Evolutionary conservation across 2,888 invertebrate species (phyloP).

Genomic region (Hololepta plana): DNA sequence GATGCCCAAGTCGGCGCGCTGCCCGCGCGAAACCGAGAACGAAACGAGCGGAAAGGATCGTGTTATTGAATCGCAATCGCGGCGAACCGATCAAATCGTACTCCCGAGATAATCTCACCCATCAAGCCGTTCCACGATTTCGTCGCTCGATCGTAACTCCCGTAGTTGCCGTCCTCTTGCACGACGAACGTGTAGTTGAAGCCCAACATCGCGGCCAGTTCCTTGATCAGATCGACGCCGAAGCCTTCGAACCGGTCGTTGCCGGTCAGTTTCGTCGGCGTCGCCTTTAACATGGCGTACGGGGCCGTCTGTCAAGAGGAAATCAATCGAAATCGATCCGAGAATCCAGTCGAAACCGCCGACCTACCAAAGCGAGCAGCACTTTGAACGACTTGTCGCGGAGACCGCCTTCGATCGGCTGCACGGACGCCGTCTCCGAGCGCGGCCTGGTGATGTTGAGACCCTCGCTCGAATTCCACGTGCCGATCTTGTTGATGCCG

Average conservation of each 20-base stretch:
- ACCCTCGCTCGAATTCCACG: slow-evolving; percentile 46
- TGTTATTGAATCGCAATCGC: too few relatives aligned
- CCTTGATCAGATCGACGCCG: slow-evolving; percentile 71
- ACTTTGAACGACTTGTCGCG: slow-evolving; percentile 55
- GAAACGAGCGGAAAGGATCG: background rate
- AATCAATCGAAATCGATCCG: slow-evolving; percentile 9
- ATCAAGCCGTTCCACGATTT: slow-evolving; percentile 62
- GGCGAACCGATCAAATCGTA: slow-evolving; percentile 26
- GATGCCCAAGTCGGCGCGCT: slow-evolving; percentile 83
- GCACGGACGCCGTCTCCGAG: slow-evolving; percentile 7
- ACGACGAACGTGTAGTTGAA: slow-evolving; percentile 71
- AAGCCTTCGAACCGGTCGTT: slow-evolving; percentile 79
- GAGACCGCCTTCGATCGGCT: slow-evolving; percentile 36
- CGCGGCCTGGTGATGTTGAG: slow-evolving; percentile 31
- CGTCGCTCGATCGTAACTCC: slow-evolving; percentile 39
- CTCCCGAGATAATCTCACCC: slow-evolving; percentile 48
- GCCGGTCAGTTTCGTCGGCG: slow-evolving; percentile 42
- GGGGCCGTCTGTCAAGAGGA: slow-evolving; percentile 76
- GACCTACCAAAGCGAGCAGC: slow-evolving; percentile 50
- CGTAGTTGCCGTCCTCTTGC: slow-evolving; percentile 60
- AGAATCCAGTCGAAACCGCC: background rate
- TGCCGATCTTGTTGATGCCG: slow-evolving; percentile 46
- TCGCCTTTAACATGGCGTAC: slow-evolving; percentile 72
- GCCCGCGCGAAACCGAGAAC: background rate
- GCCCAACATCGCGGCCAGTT: slow-evolving; percentile 55